A percentile compares a stretch with the other conserved stretches of the same genome.
phyloP scores from a whole-genome alignment of 1,140 invertebrate genomes.

The Melanaphis sacchari region DNA sequence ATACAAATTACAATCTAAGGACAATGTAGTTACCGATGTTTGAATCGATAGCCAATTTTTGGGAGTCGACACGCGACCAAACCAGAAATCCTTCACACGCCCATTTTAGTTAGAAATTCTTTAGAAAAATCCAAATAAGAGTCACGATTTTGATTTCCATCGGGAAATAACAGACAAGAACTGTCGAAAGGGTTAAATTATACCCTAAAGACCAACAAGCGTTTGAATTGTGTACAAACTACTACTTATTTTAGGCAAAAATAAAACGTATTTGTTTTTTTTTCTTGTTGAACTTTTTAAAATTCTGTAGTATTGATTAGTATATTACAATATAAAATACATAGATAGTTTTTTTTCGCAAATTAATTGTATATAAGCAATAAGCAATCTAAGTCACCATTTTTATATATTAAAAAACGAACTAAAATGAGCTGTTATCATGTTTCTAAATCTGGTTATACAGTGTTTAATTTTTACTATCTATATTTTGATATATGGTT shows the following conservation, averaged over 20 bases:
- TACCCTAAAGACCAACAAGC: slow-evolving; percentile 19
- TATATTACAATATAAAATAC: background rate
- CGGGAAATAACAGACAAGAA: background rate
- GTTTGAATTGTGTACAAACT: background rate
- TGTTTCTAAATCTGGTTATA: background rate
- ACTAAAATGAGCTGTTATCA: background rate
- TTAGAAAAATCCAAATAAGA: background rate
- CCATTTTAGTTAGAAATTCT: background rate
- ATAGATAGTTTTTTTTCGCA: background rate
- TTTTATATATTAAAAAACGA: background rate
- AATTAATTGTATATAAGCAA: background rate
- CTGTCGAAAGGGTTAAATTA: slow-evolving; percentile 35
- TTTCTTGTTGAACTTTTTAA: background rate
- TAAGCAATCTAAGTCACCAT: background rate
- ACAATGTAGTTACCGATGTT: background rate
- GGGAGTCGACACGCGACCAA: background rate
- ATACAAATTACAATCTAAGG: background rate
- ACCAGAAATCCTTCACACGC: background rate
- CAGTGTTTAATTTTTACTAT: background rate
- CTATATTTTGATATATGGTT: background rate
- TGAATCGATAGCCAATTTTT: background rate
- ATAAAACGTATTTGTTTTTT: slow-evolving; percentile 11
- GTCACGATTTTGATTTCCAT: slow-evolving; percentile 18
- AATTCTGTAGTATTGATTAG: background rate
- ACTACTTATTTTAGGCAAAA: background rate